Percentiles rank a stretch among this genome's conserved stretches.
phyloP scores from a whole-genome alignment of 2,888 invertebrate genomes.

The Griposia aprilina region DNA sequence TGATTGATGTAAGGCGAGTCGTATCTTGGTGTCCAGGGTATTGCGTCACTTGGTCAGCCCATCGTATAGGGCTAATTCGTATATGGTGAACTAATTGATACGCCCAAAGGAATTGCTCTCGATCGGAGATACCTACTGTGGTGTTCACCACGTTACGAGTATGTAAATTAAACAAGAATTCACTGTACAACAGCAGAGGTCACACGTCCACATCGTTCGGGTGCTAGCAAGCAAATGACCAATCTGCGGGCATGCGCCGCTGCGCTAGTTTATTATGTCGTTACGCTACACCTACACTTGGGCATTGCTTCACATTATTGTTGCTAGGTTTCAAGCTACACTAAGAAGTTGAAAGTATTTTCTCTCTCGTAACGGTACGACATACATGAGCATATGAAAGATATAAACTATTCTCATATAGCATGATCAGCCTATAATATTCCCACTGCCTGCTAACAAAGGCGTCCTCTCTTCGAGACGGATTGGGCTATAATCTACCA shows the following conservation, averaged over 20 bases:
- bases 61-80: too few relatives aligned
- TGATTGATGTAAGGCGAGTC: neutral
- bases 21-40: neutral
- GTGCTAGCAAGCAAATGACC: too few relatives aligned
- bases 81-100: neutral
- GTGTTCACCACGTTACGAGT: too few relatives aligned
- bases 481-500: too few relatives aligned
- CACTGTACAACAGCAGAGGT: too few relatives aligned
- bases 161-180: too few relatives aligned
- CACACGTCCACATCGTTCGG: too few relatives aligned
- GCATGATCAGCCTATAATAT: too few relatives aligned
- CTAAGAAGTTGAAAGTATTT: neutral
- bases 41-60: neutral
- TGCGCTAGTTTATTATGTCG: too few relatives aligned
- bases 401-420: neutral
- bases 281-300: neutral
- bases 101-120: neutral
- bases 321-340: neutral
- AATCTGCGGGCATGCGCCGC: too few relatives aligned
- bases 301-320: neutral
- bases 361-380: neutral
- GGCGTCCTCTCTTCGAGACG: too few relatives aligned
- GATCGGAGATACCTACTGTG: neutral
- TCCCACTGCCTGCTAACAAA: too few relatives aligned
- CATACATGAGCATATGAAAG: neutral